phyloP scores from a whole-genome alignment of 2,888 invertebrate species.

The Cloeon dipterum region DNA sequence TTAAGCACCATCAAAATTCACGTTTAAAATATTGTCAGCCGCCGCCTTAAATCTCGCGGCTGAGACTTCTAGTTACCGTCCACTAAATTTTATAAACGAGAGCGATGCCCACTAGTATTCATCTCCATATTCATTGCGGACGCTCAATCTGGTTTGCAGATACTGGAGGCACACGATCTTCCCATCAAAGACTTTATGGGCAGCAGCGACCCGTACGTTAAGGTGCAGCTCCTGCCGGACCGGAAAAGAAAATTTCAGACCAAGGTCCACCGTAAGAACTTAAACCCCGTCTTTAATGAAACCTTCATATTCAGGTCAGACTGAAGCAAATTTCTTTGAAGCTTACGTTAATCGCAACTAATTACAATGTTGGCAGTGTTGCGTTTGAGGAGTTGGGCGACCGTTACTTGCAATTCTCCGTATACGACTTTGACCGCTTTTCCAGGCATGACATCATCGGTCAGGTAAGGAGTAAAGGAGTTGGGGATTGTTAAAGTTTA shows the following conservation, averaged over 20 bases:
- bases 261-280: conserved; percentile 56
- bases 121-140: too few species aligned
- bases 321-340: background rate
- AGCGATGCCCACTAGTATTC: too few species aligned
- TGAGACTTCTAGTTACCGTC: too few species aligned
- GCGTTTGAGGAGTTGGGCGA: conserved; percentile 49
- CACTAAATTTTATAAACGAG: too few species aligned
- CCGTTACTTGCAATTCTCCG: conserved; percentile 60
- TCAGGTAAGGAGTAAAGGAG: conserved; percentile 22
- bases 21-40: too few species aligned
- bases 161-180: conserved; percentile 50
- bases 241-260: conserved; percentile 71
- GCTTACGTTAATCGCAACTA: background rate
- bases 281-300: conserved; percentile 64
- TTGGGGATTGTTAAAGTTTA: too few species aligned
- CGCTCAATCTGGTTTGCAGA: too few species aligned
- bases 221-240: conserved; percentile 62
- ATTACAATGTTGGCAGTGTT: conserved; percentile 28
- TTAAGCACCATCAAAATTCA: too few species aligned
- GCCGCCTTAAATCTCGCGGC: too few species aligned
- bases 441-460: conserved; percentile 72
- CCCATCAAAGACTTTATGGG: conserved; percentile 65
- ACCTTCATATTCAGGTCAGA: conserved; percentile 57
- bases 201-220: conserved; percentile 73
- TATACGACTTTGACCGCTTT: conserved; percentile 75